phyloP scores from a whole-genome alignment of 2,113 vertebrate genomes.

The Etia nguti region DNA sequence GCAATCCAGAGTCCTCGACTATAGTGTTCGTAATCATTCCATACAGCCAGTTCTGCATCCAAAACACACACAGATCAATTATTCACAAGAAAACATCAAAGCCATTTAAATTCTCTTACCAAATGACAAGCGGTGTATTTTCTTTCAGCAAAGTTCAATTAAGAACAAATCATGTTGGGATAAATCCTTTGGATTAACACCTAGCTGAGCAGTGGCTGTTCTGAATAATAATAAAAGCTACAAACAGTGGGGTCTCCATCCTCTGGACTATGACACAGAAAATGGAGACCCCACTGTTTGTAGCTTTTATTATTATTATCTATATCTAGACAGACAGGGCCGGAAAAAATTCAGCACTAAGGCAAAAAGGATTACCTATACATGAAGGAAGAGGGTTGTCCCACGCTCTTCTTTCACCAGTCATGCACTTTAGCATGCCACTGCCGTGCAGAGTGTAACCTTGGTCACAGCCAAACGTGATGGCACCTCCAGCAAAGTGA shows the following conservation, averaged over 20 bases:
- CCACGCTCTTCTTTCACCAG: slow-evolving; percentile 92
- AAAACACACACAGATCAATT: slow-evolving; percentile 23
- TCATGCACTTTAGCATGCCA: slow-evolving; percentile 91
- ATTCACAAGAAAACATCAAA: slow-evolving; percentile 24
- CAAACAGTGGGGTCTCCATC: neutral
- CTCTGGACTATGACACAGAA: neutral
- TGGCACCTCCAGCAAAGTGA: slow-evolving; percentile 91
- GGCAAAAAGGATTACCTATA: slow-evolving; percentile 77
- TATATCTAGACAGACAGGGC: neutral
- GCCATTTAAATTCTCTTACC: slow-evolving; percentile 17
- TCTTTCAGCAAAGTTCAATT: slow-evolving; percentile 40
- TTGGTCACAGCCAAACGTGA: slow-evolving; percentile 90
- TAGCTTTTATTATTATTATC: neutral
- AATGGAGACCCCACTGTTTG: neutral
- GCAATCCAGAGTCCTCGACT: neutral
- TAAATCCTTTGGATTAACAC: slow-evolving; percentile 50
- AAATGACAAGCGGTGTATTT: slow-evolving; percentile 18
- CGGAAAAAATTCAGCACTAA: neutral
- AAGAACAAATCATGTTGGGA: slow-evolving; percentile 29
- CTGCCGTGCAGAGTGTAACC: slow-evolving; percentile 94
- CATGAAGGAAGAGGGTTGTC: slow-evolving; percentile 91
- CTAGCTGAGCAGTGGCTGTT: slow-evolving; percentile 1
- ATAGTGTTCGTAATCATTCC: neutral
- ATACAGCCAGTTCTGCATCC: neutral
- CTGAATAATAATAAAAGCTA: slow-evolving; percentile 16